A percentile compares a stretch with the other conserved stretches of the same genome.
Conservation (phyloP, 2,888 invertebrate genomes). For the Harpagoxenus sublaevis region DNA sequence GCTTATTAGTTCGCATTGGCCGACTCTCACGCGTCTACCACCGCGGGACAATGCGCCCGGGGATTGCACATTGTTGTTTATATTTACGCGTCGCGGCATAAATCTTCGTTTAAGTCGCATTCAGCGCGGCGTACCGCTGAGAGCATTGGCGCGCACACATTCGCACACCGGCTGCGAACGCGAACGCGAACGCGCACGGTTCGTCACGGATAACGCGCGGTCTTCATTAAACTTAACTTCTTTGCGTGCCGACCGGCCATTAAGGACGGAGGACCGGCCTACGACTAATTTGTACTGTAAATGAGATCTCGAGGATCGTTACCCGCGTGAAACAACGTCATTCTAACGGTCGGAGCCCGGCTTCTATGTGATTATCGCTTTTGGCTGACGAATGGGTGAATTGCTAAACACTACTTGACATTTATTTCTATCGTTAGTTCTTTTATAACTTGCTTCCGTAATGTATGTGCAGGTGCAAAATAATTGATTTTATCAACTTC, state of each 20-base stretch:
- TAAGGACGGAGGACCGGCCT: conserved; percentile 80
- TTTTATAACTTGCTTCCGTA: neutral
- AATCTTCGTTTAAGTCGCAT: conserved; percentile 86
- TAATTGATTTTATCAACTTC: neutral
- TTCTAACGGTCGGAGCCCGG: conserved; percentile 34
- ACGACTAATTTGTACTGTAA: conserved; percentile 85
- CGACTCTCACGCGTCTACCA: conserved; percentile 69
- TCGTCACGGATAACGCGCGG: conserved; percentile 84
- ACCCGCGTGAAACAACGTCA: conserved; percentile 73
- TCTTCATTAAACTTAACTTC: conserved; percentile 84
- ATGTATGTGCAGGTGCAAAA: neutral
- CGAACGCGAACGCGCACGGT: conserved; percentile 65
- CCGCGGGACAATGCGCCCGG: conserved; percentile 81
- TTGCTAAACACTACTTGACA: conserved; percentile 23
- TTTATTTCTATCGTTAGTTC: neutral
- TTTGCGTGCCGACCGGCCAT: conserved; percentile 84
- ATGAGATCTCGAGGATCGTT: conserved; percentile 83
- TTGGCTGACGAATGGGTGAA: conserved; percentile 10
- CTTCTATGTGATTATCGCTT: conserved; percentile 45
- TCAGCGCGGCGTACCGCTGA: conserved; percentile 74
- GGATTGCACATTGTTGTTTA: conserved; percentile 86
- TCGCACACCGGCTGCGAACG: conserved; percentile 36
- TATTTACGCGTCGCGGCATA: conserved; percentile 84
- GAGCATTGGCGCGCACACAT: conserved; percentile 52
- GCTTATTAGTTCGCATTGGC: conserved; percentile 82